phyloP scores from a whole-genome alignment of 2,888 invertebrate genomes.

The Cepaea hortensis region DNA sequence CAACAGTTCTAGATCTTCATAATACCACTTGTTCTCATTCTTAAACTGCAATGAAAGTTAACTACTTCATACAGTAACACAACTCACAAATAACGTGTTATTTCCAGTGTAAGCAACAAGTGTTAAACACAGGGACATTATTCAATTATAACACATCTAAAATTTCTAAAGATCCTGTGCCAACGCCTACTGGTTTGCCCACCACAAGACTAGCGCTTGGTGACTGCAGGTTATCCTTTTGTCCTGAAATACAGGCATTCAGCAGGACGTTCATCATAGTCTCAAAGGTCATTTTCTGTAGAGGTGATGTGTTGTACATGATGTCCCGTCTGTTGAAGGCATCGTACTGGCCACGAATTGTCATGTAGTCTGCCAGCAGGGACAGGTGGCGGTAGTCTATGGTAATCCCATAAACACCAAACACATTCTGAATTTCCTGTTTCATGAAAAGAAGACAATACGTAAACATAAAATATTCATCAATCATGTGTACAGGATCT shows the following conservation, averaged over 20 bases:
- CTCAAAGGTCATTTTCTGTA: constrained; percentile 99
- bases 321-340: constrained; percentile 94
- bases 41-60: no score
- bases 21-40: no score
- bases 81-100: no score
- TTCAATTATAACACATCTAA: constrained; percentile 54
- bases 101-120: no score
- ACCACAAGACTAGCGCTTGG: constrained; percentile 92
- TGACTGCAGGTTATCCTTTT: constrained; percentile 85
- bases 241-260: constrained; percentile 84
- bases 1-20: no score
- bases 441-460: not conserved
- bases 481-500: no score
- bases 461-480: no score
- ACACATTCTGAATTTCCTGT: constrained; percentile 94
- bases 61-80: no score
- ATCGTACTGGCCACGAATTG: constrained; percentile 90
- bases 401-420: constrained; percentile 96
- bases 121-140: not conserved
- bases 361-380: constrained; percentile 98
- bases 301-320: constrained; percentile 91
- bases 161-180: constrained; percentile 86
- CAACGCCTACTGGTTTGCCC: constrained; percentile 86
- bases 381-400: constrained; percentile 95
- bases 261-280: constrained; percentile 90